phyloP scores from a whole-genome alignment of 2,113 vertebrate genomes.

The Jacana jacana region DNA sequence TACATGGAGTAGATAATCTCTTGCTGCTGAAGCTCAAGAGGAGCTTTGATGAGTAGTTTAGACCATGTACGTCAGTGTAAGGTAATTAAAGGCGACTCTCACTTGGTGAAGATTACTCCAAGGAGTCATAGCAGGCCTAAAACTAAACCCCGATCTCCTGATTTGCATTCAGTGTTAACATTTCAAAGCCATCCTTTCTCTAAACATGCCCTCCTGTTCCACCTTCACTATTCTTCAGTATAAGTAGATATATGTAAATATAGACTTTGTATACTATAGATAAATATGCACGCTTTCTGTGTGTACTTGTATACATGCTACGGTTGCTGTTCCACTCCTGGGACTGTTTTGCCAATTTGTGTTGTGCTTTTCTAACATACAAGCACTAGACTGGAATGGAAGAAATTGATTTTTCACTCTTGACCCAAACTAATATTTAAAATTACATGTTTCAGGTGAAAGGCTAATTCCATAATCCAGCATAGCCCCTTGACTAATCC shows the following conservation, averaged over 20 bases:
- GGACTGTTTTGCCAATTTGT: not conserved
- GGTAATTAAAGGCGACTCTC: not conserved
- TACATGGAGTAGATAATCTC: not conserved
- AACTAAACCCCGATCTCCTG: not conserved
- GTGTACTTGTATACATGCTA: not conserved
- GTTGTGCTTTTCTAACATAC: not conserved
- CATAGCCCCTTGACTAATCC: conserved; percentile 8
- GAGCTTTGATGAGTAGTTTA: not conserved
- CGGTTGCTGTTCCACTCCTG: not conserved
- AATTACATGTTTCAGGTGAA: conserved; percentile 23
- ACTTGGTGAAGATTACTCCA: not conserved
- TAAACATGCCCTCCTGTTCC: not conserved
- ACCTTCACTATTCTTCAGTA: not conserved
- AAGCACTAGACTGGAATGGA: not conserved
- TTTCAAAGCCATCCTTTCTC: not conserved
- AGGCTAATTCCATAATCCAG: conserved; percentile 13
- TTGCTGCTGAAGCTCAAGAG: not conserved
- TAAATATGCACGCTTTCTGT: not conserved
- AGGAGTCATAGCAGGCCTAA: not conserved
- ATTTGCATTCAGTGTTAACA: not conserved
- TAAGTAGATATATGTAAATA: not conserved
- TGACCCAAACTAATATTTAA: not conserved
- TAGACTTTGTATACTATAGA: not conserved
- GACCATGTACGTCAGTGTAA: not conserved
- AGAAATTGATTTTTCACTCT: conserved; percentile 15